Percentiles rank a stretch among this genome's conserved stretches.
phyloP scores from a whole-genome alignment of 2,797 vertebrate species.

The Argyrosomus regius region DNA sequence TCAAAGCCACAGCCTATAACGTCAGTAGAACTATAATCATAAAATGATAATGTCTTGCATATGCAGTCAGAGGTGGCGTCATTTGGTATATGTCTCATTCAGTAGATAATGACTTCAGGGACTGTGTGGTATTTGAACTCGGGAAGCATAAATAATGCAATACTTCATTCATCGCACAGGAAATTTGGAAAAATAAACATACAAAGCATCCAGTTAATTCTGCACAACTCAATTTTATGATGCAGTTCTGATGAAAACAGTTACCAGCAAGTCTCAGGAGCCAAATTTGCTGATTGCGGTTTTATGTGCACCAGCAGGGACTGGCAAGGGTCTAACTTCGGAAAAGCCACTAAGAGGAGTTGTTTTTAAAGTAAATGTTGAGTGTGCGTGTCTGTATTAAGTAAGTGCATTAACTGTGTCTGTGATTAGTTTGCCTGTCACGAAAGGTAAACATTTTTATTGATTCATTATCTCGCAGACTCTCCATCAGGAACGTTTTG shows the following conservation, averaged over 20 bases:
- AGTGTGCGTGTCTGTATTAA: background rate
- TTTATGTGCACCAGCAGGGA: slow-evolving; percentile 39
- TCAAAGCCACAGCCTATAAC: slow-evolving; percentile 19
- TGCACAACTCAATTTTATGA: slow-evolving; percentile 37
- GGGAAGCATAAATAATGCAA: slow-evolving; percentile 69
- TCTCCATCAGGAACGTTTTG: background rate
- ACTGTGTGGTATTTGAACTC: slow-evolving; percentile 55
- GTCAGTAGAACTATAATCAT: slow-evolving; percentile 49
- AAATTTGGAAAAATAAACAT: slow-evolving; percentile 67
- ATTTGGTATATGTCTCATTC: slow-evolving; percentile 60
- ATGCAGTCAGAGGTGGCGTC: slow-evolving; percentile 59
- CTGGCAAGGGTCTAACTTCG: slow-evolving; percentile 25
- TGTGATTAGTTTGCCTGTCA: slow-evolving; percentile 7
- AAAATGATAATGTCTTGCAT: slow-evolving; percentile 66
- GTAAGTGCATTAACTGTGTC: background rate
- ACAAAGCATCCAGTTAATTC: slow-evolving; percentile 38
- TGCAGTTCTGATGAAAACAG: slow-evolving; percentile 53
- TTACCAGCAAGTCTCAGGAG: slow-evolving; percentile 39
- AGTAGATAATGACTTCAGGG: slow-evolving; percentile 75
- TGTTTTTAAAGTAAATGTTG: background rate
- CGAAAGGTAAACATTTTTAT: background rate
- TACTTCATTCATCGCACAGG: slow-evolving; percentile 49
- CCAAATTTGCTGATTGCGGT: slow-evolving; percentile 51
- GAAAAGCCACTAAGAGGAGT: background rate
- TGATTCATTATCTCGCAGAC: slow-evolving; percentile 5